These are phyloP conservation scores for Acipenser oxyrinchus DNA, from an alignment of 2,797 vertebrate genomes.

Conservation along the genomic window DNA sequence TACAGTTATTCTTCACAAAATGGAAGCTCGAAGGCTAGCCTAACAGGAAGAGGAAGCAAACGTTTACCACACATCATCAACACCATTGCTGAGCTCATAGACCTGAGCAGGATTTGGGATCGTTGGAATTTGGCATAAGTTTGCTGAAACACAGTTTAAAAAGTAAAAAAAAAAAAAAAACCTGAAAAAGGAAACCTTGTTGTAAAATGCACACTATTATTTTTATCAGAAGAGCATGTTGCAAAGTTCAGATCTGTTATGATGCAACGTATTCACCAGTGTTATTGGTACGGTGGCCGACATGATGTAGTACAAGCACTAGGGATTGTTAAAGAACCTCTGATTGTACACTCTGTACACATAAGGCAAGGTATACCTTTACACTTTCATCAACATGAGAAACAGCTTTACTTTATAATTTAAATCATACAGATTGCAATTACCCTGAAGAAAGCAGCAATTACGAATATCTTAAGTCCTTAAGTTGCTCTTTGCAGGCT, in stretches of 20 bases:
- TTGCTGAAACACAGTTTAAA: conserved; percentile 35
- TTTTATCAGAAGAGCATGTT: conserved; percentile 66
- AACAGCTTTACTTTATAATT: conserved; percentile 50
- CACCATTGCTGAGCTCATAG: conserved; percentile 41
- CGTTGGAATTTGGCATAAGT: conserved; percentile 40
- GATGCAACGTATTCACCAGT: neutral
- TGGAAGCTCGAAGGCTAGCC: conserved; percentile 45
- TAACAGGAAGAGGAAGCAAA: conserved; percentile 41
- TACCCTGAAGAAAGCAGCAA: conserved; percentile 74
- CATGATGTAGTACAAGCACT: conserved; percentile 50
- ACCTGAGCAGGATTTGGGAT: conserved; percentile 21
- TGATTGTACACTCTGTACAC: conserved; percentile 46
- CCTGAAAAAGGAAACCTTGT: conserved; percentile 37
- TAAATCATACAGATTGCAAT: conserved; percentile 53
- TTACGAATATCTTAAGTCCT: conserved; percentile 37
- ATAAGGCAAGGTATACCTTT: conserved; percentile 43
- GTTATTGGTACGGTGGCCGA: conserved; percentile 10
- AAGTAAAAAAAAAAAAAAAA: conserved; percentile 31
- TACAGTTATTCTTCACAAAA: conserved; percentile 50
- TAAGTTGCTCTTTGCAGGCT: conserved; percentile 11
- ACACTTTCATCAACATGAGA: conserved; percentile 51
- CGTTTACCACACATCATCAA: conserved; percentile 31
- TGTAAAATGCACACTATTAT: conserved; percentile 34
- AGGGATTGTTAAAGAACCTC: conserved; percentile 46
- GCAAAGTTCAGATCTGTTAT: conserved; percentile 35